Evolutionary conservation across 2,888 invertebrate genomes (phyloP).

Genomic region (Hyalella azteca): DNA sequence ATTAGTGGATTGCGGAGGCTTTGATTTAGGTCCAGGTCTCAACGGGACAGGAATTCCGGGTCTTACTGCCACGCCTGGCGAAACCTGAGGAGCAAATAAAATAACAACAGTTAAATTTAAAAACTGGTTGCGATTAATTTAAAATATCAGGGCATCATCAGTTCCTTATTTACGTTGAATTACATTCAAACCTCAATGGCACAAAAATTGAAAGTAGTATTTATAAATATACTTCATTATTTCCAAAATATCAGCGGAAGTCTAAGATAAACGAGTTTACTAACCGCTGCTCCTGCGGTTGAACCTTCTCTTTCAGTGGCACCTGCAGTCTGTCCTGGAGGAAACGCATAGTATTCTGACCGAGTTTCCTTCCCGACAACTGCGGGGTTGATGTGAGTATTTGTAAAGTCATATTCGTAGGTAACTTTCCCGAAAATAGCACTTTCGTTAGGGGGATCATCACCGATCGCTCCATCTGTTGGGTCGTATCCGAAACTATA

Average conservation of each 20-base stretch:
- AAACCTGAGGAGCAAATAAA: neutral
- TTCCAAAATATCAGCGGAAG: too few relatives aligned
- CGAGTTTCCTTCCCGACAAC: neutral
- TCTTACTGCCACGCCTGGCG: neutral
- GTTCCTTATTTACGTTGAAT: too few relatives aligned
- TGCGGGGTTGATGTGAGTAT: conserved; percentile 10
- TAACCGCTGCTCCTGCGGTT: neutral
- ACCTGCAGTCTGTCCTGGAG: neutral
- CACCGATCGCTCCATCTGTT: neutral
- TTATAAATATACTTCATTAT: neutral
- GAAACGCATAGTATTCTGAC: neutral
- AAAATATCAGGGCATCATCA: too few relatives aligned
- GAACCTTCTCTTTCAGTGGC: neutral
- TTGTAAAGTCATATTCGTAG: conserved; percentile 23
- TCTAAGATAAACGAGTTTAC: neutral
- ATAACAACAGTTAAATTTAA: neutral
- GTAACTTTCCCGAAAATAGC: conserved; percentile 19
- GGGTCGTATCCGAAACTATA: conserved; percentile 19
- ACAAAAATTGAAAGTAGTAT: neutral
- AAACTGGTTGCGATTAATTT: too few relatives aligned
- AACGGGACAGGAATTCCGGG: neutral
- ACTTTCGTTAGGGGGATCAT: conserved; percentile 32
- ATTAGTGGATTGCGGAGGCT: neutral
- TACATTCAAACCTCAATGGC: neutral
- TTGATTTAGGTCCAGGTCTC: neutral